Evolutionary conservation across 2,888 invertebrate species (phyloP), one percentile per base, ranked within the genome.

Genomic region (Mantis religiosa): DNA sequence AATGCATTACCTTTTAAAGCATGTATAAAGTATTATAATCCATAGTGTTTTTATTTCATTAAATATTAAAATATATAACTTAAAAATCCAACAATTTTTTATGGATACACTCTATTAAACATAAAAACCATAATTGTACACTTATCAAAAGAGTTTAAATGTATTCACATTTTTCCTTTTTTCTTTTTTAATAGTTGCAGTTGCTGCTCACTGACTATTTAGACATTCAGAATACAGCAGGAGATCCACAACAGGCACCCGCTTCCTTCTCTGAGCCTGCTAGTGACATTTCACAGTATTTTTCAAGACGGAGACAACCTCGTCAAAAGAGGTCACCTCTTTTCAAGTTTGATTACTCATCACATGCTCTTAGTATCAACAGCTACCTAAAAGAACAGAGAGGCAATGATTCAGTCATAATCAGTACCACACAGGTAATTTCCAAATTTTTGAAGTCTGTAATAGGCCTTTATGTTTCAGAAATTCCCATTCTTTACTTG

Each of bases 171-270:
- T 41, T 71, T 71, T 71, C 54, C 84, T 91, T 91, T 90, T 90
- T n/a, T n/a, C n/a, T n/a, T n/a, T 89, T 93, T 93, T 41, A 41
- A n/a, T 92, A 98, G 97, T 93, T 98, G 85, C 97, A 98, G 93
- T 94, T 97, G 9, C 94, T 98, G 15, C 93, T 98, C 71, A 97
- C 97, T 28, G 98, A 98, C 92, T 98, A 98, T 93, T 93, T 98
- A 91, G 97, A 98, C 92, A 96, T 98, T 88, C 96, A 97, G 93
- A 97, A 97, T 92, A 95, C 96, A 91, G 94, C 95, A 41, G 94
- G 96, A 81, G 88, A 89, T 27, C 54, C 90, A 30, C 90, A 91
- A 41, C 91, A 91, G 30, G 89, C 91, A 12, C 91, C 91, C n/a
- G 87, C 91, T 15, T 90, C 91, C 6, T 93, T 92, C 47, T 92